A percentile compares a stretch with the other conserved stretches of the same genome.
phyloP scores from a whole-genome alignment of 2,888 invertebrate genomes.

The Brachylomia viminalis region DNA sequence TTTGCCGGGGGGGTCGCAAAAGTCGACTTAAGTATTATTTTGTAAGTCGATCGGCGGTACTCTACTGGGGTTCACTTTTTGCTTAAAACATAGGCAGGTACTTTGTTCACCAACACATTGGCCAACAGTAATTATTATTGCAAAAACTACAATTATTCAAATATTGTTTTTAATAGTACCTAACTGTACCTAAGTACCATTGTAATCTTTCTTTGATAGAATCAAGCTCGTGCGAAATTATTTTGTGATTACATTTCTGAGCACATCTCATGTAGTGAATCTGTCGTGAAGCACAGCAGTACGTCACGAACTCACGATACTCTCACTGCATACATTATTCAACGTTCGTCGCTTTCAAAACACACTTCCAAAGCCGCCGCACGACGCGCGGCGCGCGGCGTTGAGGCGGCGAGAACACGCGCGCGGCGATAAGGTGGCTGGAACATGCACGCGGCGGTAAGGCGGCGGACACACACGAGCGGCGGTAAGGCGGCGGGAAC shows the following conservation, averaged over 20 bases:
- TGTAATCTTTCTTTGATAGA: neutral
- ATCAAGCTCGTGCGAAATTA: neutral
- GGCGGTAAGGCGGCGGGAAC: too few relatives aligned
- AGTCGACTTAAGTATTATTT: constrained; percentile 1
- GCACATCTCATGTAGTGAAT: too few relatives aligned
- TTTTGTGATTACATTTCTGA: neutral
- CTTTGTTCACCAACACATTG: neutral
- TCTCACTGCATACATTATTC: constrained; percentile 40
- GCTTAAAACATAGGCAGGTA: neutral
- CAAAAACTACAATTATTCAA: neutral
- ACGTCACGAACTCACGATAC: constrained; percentile 9
- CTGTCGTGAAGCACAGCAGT: neutral
- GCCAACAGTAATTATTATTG: too few relatives aligned
- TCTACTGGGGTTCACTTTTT: neutral
- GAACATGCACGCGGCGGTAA: too few relatives aligned
- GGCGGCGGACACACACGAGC: neutral
- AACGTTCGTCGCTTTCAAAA: constrained; percentile 26
- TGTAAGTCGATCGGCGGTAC: neutral
- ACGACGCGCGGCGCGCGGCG: neutral
- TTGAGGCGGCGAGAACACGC: neutral
- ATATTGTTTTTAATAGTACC: neutral
- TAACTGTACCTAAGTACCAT: neutral
- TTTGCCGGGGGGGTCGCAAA: neutral
- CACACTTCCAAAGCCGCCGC: constrained; percentile 3
- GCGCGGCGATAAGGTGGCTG: too few relatives aligned